These are phyloP conservation scores for Triplophysa siluroides DNA, from an alignment of 2,113 vertebrate species.

Conservation along the genomic window DNA sequence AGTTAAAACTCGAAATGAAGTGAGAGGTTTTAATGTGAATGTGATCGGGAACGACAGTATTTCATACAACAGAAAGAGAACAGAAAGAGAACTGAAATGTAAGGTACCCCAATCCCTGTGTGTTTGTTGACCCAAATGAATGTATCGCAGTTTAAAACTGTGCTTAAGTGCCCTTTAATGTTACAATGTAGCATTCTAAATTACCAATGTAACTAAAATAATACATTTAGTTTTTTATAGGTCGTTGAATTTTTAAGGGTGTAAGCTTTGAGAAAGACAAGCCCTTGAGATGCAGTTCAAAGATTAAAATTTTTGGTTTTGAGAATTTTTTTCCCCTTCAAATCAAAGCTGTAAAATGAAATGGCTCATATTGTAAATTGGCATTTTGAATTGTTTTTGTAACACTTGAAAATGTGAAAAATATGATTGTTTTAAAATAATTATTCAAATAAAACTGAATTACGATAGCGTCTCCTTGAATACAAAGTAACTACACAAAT, in stretches of 20 bases:
- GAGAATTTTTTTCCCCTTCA: slow-evolving; percentile 1
- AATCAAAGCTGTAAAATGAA: neutral
- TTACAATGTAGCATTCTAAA: slow-evolving; percentile 35
- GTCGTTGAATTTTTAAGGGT: slow-evolving; percentile 9
- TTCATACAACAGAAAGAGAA: neutral
- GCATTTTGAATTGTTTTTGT: slow-evolving; percentile 16
- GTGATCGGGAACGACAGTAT: slow-evolving; percentile 4
- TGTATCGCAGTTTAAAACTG: slow-evolving; percentile 29
- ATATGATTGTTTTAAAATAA: slow-evolving; percentile 1
- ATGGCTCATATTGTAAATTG: slow-evolving; percentile 12
- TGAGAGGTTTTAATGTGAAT: neutral
- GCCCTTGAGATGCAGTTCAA: neutral
- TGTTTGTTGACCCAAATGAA: slow-evolving; percentile 25
- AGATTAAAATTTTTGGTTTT: neutral
- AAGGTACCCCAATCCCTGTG: slow-evolving; percentile 11
- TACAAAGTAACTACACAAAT: neutral
- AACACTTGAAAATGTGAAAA: slow-evolving; percentile 22
- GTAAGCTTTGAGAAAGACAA: neutral
- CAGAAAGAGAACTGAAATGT: slow-evolving; percentile 2
- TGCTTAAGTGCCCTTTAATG: slow-evolving; percentile 3
- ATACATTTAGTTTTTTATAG: neutral
- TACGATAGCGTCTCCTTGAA: neutral
- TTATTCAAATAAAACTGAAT: slow-evolving; percentile 16
- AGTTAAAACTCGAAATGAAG: neutral
- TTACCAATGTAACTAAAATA: neutral